phyloP scores from a whole-genome alignment of 2,797 vertebrate genomes.

The Xiphorhynchus erythropygius region DNA sequence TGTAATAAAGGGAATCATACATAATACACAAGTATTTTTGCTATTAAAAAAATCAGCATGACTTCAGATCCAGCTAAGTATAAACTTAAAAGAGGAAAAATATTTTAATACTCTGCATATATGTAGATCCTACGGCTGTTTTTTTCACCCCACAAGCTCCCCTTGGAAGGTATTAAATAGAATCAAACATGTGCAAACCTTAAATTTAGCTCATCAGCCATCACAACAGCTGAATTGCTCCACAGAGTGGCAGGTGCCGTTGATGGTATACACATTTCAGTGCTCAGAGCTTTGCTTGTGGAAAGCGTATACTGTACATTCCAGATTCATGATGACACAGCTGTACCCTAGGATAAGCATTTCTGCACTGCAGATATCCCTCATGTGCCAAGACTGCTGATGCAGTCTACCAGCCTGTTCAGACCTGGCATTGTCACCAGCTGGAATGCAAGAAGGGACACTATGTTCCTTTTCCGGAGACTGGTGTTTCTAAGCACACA shows the following conservation, averaged over 20 bases:
- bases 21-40: neutral
- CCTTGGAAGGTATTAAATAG: constrained; percentile 34
- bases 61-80: neutral
- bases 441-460: neutral
- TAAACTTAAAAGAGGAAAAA: neutral
- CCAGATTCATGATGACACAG: constrained; percentile 62
- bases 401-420: neutral
- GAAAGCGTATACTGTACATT: constrained; percentile 57
- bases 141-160: neutral
- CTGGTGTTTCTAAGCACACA: neutral
- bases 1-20: neutral
- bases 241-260: constrained; percentile 52
- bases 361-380: constrained; percentile 33
- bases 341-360: constrained; percentile 28
- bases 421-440: neutral
- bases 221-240: constrained; percentile 70
- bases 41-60: neutral
- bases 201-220: constrained; percentile 71
- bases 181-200: constrained; percentile 48
- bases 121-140: neutral
- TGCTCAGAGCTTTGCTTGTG: neutral
- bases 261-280: constrained; percentile 56
- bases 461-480: neutral
- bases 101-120: neutral
- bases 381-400: constrained; percentile 27